These are phyloP conservation scores for Cyphotilapia sp. DNA, from an alignment of 2,113 vertebrate genomes.

Conservation along the genomic window DNA sequence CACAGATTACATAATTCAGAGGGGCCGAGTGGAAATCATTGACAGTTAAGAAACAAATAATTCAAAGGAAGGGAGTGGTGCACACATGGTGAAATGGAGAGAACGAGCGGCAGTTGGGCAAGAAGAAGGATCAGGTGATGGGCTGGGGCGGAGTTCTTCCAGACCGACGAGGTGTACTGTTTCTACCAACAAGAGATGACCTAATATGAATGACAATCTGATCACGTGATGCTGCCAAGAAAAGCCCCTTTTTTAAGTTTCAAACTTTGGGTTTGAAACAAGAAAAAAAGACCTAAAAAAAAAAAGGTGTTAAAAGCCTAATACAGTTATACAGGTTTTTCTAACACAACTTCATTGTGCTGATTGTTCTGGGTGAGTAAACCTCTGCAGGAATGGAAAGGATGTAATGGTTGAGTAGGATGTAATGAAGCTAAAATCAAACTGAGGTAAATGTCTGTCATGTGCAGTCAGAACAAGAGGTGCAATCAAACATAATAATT, in stretches of 20 bases:
- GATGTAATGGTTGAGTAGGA: background rate
- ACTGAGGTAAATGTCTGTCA: background rate
- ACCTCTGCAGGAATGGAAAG: background rate
- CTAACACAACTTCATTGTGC: background rate
- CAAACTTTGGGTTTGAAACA: background rate
- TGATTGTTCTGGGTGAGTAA: background rate
- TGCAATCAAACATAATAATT: background rate
- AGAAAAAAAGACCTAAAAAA: background rate
- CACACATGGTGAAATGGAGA: background rate
- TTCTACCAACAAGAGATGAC: background rate
- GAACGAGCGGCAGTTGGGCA: background rate
- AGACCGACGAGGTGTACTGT: background rate
- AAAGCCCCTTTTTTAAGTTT: background rate
- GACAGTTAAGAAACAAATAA: background rate
- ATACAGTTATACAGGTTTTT: background rate
- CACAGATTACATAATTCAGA: background rate
- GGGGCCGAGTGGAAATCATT: background rate
- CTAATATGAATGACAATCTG: background rate
- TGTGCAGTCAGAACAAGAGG: background rate
- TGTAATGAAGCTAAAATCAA: background rate
- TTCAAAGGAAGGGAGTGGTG: background rate
- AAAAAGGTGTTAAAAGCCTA: background rate
- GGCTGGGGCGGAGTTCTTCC: background rate
- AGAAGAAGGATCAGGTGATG: background rate
- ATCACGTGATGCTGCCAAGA: background rate